A percentile compares a stretch with the other conserved stretches of the same genome.
These are phyloP conservation scores for Ommatoiulus sabulosus DNA, from an alignment of 2,888 invertebrate species.

Conservation along the genomic window DNA sequence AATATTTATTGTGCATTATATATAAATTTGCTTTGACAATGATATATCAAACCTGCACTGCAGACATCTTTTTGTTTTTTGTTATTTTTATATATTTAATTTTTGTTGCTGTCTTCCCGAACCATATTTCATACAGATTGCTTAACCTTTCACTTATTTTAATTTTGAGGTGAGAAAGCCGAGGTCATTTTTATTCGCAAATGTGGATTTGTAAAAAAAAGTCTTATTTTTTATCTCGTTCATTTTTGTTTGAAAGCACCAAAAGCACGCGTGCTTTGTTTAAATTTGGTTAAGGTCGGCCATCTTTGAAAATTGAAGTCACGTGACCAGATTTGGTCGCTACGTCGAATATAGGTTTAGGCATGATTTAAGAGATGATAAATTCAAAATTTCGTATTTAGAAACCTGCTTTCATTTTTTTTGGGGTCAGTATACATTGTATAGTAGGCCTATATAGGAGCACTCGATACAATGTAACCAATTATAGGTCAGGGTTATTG, in stretches of 20 bases:
- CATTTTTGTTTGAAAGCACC: too few species aligned
- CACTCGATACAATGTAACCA: neutral
- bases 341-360: neutral
- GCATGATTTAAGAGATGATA: neutral
- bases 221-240: too few species aligned
- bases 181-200: too few species aligned
- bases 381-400: neutral
- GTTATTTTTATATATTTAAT: constrained; percentile 13
- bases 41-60: neutral
- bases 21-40: constrained; percentile 4
- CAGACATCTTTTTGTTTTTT: neutral
- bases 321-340: neutral
- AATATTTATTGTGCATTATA: constrained; percentile 32
- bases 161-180: neutral
- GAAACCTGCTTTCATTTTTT: neutral
- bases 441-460: neutral
- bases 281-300: neutral
- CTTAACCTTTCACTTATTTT: neutral
- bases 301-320: neutral
- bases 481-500: neutral
- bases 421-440: neutral
- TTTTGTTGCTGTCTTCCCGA: neutral
- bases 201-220: too few species aligned
- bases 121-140: neutral
- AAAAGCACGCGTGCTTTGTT: too few species aligned